phyloP scores from a whole-genome alignment of 2,797 vertebrate genomes.

The Rhinoraja longicauda region DNA sequence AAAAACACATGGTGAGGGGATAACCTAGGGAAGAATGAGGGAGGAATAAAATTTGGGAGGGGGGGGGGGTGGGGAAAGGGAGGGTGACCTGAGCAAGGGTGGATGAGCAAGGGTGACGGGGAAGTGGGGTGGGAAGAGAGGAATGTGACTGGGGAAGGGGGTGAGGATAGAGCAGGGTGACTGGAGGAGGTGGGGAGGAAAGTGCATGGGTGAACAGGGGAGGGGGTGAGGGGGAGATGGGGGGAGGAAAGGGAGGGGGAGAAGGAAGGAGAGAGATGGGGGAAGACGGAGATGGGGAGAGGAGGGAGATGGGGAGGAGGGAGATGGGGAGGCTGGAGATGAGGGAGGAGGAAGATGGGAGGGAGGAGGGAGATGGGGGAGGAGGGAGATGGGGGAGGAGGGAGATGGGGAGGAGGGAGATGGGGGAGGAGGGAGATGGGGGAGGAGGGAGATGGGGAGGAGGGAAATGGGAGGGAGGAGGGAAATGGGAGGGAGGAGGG shows the following conservation, averaged over 20 bases:
- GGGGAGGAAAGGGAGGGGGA: too few relatives aligned
- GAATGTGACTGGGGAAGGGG: neutral
- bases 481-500: too few relatives aligned
- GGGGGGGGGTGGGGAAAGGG: neutral
- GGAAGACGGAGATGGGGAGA: too few relatives aligned
- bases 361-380: neutral
- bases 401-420: neutral
- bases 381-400: neutral
- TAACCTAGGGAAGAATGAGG: neutral
- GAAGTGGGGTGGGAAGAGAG: neutral
- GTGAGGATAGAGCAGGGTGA: neutral
- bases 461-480: neutral
- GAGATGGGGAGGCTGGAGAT: neutral
- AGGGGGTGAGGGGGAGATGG: neutral
- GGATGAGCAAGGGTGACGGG: neutral
- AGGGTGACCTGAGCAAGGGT: neutral
- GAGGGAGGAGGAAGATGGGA: neutral
- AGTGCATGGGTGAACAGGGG: neutral
- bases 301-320: neutral
- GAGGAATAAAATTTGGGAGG: neutral
- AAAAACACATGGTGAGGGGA: neutral
- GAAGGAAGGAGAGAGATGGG: too few relatives aligned
- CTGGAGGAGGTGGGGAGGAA: neutral
- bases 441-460: neutral
- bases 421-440: accelerated